Evolutionary conservation across 2,888 invertebrate species (phyloP).

Genomic region (Cordilura impudica): DNA sequence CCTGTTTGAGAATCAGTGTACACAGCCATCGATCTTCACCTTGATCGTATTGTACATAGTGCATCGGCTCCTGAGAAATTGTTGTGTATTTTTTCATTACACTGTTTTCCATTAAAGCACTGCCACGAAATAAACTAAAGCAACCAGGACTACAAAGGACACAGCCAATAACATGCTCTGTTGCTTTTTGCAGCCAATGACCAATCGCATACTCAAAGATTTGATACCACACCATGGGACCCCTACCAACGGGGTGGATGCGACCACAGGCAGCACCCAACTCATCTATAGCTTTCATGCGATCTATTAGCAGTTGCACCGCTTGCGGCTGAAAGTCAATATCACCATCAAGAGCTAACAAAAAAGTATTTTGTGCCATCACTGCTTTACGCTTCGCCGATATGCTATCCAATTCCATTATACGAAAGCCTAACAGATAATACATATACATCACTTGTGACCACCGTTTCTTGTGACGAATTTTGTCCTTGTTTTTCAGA

Average conservation of each 20-base stretch:
- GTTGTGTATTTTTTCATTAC: constrained; percentile 94
- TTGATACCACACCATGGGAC: constrained; percentile 92
- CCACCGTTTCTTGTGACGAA: constrained; percentile 94
- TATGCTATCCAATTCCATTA: constrained; percentile 82
- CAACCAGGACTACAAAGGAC: constrained; percentile 95
- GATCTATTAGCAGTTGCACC: constrained; percentile 87
- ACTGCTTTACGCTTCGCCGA: constrained; percentile 80
- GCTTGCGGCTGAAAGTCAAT: constrained; percentile 91
- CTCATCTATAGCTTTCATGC: constrained; percentile 90
- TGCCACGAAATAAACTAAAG: constrained; percentile 92
- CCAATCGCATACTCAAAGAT: constrained; percentile 94
- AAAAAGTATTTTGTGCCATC: constrained; percentile 88
- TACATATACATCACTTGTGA: constrained; percentile 98
- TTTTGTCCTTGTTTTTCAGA: constrained; percentile 92
- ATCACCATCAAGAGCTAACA: constrained; percentile 92
- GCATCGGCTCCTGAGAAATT: constrained; percentile 86
- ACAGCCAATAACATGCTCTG: constrained; percentile 93
- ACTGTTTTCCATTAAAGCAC: constrained; percentile 93
- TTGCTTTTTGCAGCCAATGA: constrained; percentile 95
- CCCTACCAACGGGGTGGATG: constrained; percentile 91
- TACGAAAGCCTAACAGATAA: constrained; percentile 88
- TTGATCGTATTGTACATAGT: constrained; percentile 95
- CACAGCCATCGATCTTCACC: constrained; percentile 99
- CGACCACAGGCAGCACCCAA: constrained; percentile 93
- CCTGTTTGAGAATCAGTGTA: constrained; percentile 92